These are phyloP conservation scores for Deilephila porcellus DNA, from an alignment of 2,888 invertebrate genomes.

Conservation along the genomic window DNA sequence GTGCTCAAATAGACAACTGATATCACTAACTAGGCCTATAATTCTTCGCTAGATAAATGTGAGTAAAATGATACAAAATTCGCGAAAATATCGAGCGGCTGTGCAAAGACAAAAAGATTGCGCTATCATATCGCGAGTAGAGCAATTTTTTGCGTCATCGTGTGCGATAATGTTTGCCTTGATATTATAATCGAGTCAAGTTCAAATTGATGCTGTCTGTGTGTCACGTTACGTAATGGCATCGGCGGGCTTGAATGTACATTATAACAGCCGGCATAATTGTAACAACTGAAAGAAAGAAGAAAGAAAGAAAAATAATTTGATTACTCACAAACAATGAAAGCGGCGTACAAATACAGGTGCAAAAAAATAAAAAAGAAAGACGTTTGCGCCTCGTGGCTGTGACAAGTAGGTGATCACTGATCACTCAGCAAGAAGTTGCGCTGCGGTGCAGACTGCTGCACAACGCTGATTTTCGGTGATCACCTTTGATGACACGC, in stretches of 20 bases:
- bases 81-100: slow-evolving; percentile 46
- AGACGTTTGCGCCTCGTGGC: too few relatives aligned
- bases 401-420: too few relatives aligned
- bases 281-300: too few relatives aligned
- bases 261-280: neutral
- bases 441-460: too few relatives aligned
- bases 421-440: too few relatives aligned
- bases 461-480: too few relatives aligned
- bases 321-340: too few relatives aligned
- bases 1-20: neutral
- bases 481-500: too few relatives aligned
- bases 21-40: slow-evolving; percentile 1
- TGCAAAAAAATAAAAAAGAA: too few relatives aligned
- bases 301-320: too few relatives aligned
- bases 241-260: neutral
- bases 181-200: slow-evolving; percentile 58
- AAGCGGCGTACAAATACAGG: too few relatives aligned
- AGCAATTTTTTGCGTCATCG: slow-evolving; percentile 50
- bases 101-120: slow-evolving; percentile 56
- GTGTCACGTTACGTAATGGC: slow-evolving; percentile 25
- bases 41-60: slow-evolving; percentile 5
- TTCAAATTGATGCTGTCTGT: slow-evolving; percentile 49
- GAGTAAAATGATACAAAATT: slow-evolving; percentile 23
- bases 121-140: slow-evolving; percentile 58
- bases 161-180: slow-evolving; percentile 59